A percentile compares a stretch with the other conserved stretches of the same genome.
These are phyloP conservation scores for Pteria penguin DNA, from an alignment of 2,888 invertebrate species.

Conservation along the genomic window DNA sequence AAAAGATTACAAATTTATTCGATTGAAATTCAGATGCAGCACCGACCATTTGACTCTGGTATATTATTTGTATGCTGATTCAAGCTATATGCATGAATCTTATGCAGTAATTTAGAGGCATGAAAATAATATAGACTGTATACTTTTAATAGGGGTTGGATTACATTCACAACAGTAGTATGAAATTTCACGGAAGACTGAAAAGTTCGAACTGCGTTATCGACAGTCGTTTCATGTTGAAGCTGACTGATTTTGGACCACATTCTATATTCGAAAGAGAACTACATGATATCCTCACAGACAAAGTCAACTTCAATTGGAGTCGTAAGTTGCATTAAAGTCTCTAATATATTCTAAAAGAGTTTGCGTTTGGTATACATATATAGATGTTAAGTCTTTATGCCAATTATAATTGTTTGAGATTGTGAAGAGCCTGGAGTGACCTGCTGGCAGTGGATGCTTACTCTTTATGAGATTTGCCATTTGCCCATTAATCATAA, in stretches of 20 bases:
- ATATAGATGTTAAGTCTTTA: too few species aligned
- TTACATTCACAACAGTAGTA: conserved; percentile 54
- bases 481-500: too few species aligned
- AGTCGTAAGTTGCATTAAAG: conserved; percentile 51
- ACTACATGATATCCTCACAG: conserved; percentile 28
- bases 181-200: conserved; percentile 55
- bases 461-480: too few species aligned
- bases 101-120: neutral
- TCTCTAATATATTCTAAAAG: too few species aligned
- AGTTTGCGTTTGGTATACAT: too few species aligned
- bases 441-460: too few species aligned
- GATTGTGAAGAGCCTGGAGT: too few species aligned
- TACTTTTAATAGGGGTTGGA: conserved; percentile 54
- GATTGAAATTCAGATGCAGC: too few species aligned
- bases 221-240: conserved; percentile 62
- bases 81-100: neutral
- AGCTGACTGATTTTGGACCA: conserved; percentile 63
- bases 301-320: conserved; percentile 40
- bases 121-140: neutral
- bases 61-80: too few species aligned
- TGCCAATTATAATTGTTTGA: too few species aligned
- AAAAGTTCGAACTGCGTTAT: conserved; percentile 64
- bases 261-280: conserved; percentile 43
- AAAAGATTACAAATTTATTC: too few species aligned
- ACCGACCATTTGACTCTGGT: too few species aligned